Base-by-base conservation (phyloP, 2,888 invertebrate species). In the Boloria euphrosyne region DNA sequence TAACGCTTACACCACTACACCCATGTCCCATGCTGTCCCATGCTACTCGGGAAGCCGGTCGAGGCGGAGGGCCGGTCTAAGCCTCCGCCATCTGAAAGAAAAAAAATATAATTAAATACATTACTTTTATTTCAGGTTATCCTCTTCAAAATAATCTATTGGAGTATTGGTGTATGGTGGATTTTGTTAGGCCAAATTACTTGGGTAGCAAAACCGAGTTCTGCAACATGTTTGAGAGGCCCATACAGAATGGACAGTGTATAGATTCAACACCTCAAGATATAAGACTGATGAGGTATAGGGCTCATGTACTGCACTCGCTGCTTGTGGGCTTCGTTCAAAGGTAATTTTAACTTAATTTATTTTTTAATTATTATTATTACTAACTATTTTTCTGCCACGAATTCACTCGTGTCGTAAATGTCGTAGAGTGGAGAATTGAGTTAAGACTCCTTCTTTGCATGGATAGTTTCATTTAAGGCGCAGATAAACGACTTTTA, bases 151-250 rank as follows among this genome's bases (percentile, higher is more conserved):
- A 99, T 86, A 99, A 99, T 86, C 92, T 99, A 17, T 90, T 98
- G 65, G 98, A 98, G 82, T 98, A 98, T 84, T 98, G 98, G 98
- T 99, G 99, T 82, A 99, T 99, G 99, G 98, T 99, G 0, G 99
- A 99, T 84, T 99, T 99, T 87, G 99, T 99, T 0, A 94, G 99
- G 22, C 99, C 99, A 0, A 98, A 98, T 90, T 99, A 98, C 87
- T 93, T 99, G 49, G 99, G 99, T 67, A 97, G 97, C 22, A 98
- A 98, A 85, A 97, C 98, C 0, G 98, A 99, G 86, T 99, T 99
- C 85, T 96, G 97, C 79, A 98, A 99, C 84, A 99, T 99, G 98
- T 99, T 99, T 84, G 99, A 99, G 83, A 93, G 98, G 14, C 99
- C 99, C 0, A 99, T 99, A 76, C 98, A 97, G 87, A 99, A 99